Evolutionary conservation across 2,797 vertebrate genomes (phyloP).

Genomic region (Enteromius mattozi): DNA sequence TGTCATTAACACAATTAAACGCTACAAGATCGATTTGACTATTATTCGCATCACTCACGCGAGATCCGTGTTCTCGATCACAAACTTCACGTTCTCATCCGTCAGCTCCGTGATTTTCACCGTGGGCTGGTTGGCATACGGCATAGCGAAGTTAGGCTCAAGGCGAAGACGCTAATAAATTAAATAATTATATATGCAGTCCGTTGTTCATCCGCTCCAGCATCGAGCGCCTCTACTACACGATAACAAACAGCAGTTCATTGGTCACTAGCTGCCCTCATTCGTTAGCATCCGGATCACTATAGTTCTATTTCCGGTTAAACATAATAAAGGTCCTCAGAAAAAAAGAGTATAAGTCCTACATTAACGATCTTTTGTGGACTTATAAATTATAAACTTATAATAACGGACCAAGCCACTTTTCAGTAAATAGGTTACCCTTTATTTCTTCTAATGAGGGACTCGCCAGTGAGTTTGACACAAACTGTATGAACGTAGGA

Average conservation of each 20-base stretch:
- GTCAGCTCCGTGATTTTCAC: constrained; percentile 94
- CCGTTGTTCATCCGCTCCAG: neutral
- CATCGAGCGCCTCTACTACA: neutral
- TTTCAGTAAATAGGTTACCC: constrained; percentile 15
- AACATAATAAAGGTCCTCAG: constrained; percentile 9
- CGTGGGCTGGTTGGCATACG: constrained; percentile 96
- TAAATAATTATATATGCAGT: neutral
- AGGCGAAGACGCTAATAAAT: neutral
- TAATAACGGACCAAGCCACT: neutral
- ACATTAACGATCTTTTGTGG: neutral
- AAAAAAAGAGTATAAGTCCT: neutral
- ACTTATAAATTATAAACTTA: too few relatives aligned
- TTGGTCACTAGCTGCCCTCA: neutral
- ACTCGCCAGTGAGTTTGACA: constrained; percentile 29
- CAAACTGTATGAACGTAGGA: constrained; percentile 13
- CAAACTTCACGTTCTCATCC: constrained; percentile 97
- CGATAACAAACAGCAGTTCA: constrained; percentile 13
- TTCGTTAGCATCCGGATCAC: constrained; percentile 21
- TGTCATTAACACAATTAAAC: neutral
- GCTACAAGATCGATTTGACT: neutral
- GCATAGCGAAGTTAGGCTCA: constrained; percentile 76
- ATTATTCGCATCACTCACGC: constrained; percentile 82
- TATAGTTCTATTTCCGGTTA: neutral
- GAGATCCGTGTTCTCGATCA: constrained; percentile 95
- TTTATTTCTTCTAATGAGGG: constrained; percentile 32